phyloP scores from a whole-genome alignment of 2,888 invertebrate genomes.

The Tetragonula carbonaria region DNA sequence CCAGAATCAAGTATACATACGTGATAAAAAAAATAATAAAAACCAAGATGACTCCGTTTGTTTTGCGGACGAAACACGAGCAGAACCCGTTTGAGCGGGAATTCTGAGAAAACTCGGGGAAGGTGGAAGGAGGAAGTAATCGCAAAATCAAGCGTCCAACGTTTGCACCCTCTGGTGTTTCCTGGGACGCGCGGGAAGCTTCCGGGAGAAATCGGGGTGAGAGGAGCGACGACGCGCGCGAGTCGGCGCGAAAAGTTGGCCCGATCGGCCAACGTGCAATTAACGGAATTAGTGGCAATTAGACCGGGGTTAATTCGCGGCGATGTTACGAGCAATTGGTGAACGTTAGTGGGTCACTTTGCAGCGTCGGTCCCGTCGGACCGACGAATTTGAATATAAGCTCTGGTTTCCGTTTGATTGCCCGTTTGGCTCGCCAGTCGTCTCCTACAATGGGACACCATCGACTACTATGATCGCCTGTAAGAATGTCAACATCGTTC shows the following conservation, averaged over 20 bases:
- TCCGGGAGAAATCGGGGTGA: not conserved
- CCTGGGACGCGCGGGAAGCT: not conserved
- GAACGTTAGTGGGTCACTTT: constrained; percentile 78
- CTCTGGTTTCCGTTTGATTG: constrained; percentile 57
- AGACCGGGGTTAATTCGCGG: constrained; percentile 79
- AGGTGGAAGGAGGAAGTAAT: too few relatives aligned
- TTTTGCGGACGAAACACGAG: too few relatives aligned
- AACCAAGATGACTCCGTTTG: too few relatives aligned
- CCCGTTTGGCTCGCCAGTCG: constrained; percentile 17
- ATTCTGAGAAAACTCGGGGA: too few relatives aligned
- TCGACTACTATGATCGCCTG: not conserved
- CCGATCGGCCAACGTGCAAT: constrained; percentile 78
- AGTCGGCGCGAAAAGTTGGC: constrained; percentile 77
- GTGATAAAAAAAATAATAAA: too few relatives aligned
- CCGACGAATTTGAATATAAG: constrained; percentile 71
- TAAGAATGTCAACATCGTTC: not conserved
- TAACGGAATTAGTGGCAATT: constrained; percentile 80
- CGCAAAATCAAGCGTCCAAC: too few relatives aligned
- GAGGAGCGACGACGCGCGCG: not conserved
- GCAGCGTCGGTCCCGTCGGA: constrained; percentile 48
- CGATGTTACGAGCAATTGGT: constrained; percentile 77
- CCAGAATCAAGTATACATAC: too few relatives aligned
- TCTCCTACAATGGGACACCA: constrained; percentile 6
- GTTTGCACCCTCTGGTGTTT: not conserved
- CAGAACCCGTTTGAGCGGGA: too few relatives aligned